Evolutionary conservation across 2,888 invertebrate genomes (phyloP), one percentile per base, ranked within the genome.

Genomic region (Drosophila prostipennis): DNA sequence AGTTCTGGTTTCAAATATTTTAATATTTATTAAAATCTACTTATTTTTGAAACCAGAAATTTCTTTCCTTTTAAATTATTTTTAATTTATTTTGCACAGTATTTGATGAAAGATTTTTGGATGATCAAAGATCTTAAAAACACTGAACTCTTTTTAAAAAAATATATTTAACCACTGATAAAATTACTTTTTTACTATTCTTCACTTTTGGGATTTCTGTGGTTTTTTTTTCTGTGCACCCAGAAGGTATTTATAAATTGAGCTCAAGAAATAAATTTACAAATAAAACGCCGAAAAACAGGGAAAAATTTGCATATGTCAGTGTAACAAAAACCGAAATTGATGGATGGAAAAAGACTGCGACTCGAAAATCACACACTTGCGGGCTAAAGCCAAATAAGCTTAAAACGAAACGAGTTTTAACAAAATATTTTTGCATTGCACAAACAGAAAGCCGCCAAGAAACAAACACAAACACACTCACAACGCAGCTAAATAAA

Each of bases 341-440:
- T 65, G 54, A 65, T 65, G 65, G 65, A 69, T 67, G 68, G 55
- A 40, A 39, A 64, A 64, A 48, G 48, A 34, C 48, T 16, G 32
- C 23, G 32, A 63, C 58, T 58, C 53, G 26, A 39, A 53, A 65
- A 45, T 42, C 48, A 65, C 54, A 60, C 61, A 61, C 45, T 61
- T 45, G 45, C 46, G 39, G 19, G n/a, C 63, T 14, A 34, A 29
- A 55, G 14, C 45, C 34, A 52, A 46, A 46, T 40, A 48, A 34
- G 56, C 55, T 37, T 42, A n/a, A 39, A 65, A 53, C 42, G 36
- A 77, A 86, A 86, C 80, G 51, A 63, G 83, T 86, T 86, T 86
- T 70, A 61, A 60, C 61, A 60, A 75, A 86, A 80, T 80, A 64
- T 57, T 77, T 79, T 76, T 77, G 79, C 81, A 79, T 59, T 64